These are phyloP conservation scores for Semnornis frantzii DNA, from an alignment of 2,113 vertebrate species.

Conservation along the genomic window DNA sequence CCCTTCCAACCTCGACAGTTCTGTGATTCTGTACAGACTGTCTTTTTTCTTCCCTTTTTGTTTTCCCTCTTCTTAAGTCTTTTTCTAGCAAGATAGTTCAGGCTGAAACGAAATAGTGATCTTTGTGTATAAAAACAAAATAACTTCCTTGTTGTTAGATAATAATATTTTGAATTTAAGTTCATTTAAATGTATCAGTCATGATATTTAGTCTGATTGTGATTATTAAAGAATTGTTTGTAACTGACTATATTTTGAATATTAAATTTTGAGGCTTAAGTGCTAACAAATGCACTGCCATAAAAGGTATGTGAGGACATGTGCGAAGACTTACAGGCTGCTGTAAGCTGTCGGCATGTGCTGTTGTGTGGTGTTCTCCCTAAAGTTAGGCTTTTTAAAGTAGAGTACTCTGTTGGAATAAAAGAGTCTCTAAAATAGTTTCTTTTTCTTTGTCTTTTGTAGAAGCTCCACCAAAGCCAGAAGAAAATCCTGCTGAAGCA, in stretches of 20 bases:
- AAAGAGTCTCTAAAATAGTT: background rate
- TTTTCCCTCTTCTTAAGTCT: background rate
- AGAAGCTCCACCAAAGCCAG: constrained; percentile 88
- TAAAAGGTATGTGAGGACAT: rapidly evolving
- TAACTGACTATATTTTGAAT: background rate
- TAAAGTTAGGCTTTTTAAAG: rapidly evolving
- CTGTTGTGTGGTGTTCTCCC: background rate
- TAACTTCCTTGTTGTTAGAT: background rate
- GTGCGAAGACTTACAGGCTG: background rate
- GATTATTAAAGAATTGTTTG: background rate
- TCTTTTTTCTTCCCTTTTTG: background rate
- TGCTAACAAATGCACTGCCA: background rate
- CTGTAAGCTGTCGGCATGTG: background rate
- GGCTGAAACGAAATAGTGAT: background rate
- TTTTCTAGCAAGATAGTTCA: background rate
- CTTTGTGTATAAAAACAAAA: background rate
- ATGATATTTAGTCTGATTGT: background rate
- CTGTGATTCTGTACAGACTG: background rate
- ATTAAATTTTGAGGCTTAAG: background rate
- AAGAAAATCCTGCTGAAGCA: constrained; percentile 81
- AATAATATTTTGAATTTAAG: background rate
- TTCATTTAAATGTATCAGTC: background rate
- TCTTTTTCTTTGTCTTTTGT: background rate
- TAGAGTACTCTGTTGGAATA: background rate
- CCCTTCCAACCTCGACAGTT: no score